Conservation (phyloP, 2,113 vertebrate genomes). For the Clarias gariepinus region DNA sequence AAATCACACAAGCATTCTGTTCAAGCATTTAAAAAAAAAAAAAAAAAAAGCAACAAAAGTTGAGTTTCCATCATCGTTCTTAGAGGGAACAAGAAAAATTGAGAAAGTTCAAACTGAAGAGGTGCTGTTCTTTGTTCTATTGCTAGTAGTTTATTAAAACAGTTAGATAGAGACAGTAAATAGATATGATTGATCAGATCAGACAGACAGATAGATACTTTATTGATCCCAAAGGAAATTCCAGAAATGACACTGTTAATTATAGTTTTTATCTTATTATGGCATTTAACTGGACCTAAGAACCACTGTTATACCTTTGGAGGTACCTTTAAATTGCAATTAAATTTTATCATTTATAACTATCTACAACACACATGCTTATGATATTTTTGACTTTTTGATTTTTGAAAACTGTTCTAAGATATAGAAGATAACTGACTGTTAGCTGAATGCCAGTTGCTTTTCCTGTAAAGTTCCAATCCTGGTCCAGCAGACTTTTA, state of each 20-base stretch:
- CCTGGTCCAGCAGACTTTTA: neutral
- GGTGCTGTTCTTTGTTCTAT: neutral
- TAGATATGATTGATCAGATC: no score
- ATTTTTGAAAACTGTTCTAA: no score
- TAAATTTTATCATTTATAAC: neutral
- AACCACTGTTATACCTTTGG: neutral
- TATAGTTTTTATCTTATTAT: neutral
- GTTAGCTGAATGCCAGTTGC: neutral
- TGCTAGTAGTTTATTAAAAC: no score
- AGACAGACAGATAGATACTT: no score
- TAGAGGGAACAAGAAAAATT: neutral
- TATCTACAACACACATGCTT: neutral
- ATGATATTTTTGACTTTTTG: neutral
- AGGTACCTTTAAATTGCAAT: neutral
- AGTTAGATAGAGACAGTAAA: no score
- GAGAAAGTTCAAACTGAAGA: neutral
- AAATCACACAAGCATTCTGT: conserved; percentile 18
- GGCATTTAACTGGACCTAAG: neutral
- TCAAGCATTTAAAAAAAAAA: neutral
- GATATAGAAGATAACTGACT: no score
- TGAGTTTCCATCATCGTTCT: neutral
- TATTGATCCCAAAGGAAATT: no score
- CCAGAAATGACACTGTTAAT: neutral
- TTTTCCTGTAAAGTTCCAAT: neutral
- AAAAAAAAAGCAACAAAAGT: neutral